Evolutionary conservation across 2,113 vertebrate species (phyloP).

Genomic region (Pampusana beccarii): DNA sequence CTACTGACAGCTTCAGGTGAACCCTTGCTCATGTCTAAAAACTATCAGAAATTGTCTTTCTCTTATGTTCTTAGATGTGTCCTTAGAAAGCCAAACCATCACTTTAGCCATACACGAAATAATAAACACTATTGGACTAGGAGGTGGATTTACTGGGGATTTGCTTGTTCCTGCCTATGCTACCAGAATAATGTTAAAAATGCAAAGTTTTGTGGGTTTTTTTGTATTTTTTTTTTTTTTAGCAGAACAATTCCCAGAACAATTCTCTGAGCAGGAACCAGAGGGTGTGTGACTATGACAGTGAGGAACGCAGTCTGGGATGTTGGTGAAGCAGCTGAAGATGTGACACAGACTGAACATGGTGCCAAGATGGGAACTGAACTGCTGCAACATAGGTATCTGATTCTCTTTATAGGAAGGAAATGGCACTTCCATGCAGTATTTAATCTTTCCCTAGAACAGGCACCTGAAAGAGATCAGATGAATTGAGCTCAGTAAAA

Average conservation of each 20-base stretch:
- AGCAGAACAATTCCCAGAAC: neutral
- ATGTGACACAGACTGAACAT: neutral
- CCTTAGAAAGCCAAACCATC: neutral
- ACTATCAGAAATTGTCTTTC: neutral
- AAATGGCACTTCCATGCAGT: neutral
- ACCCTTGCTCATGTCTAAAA: neutral
- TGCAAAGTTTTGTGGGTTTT: too few relatives aligned
- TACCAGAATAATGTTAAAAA: neutral
- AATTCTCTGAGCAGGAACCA: neutral
- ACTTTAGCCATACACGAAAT: neutral
- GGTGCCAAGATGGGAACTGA: neutral
- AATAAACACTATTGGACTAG: neutral
- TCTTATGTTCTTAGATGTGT: fast-evolving
- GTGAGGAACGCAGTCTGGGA: neutral
- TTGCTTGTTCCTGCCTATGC: neutral
- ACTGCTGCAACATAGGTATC: neutral
- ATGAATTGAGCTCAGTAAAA: neutral
- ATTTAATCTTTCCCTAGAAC: neutral
- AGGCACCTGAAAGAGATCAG: neutral
- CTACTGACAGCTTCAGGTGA: neutral
- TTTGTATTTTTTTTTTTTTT: neutral
- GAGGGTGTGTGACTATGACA: fast-evolving
- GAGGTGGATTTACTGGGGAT: neutral
- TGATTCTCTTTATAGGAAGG: neutral
- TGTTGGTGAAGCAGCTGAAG: neutral